Conservation (phyloP, 2,888 invertebrate species). For the Amblyjoppa fuscipennis region DNA sequence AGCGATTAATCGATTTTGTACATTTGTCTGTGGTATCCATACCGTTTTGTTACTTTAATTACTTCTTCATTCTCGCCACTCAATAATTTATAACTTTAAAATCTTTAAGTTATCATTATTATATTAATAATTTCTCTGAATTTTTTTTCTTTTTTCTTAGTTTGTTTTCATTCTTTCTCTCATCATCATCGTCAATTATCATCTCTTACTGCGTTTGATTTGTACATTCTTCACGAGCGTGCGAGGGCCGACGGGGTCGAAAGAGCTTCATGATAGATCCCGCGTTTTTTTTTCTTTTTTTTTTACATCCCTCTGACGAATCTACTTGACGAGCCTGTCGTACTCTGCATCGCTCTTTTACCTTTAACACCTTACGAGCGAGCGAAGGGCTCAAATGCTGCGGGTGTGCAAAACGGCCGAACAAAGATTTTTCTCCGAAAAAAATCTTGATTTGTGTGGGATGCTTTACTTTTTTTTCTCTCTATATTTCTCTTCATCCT, state of each 20-base stretch:
- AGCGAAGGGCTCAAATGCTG: conserved; percentile 55
- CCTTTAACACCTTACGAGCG: conserved; percentile 48
- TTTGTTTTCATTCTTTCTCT: conserved; percentile 45
- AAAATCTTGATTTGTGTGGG: conserved; percentile 58
- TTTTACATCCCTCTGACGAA: conserved; percentile 43
- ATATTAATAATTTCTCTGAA: conserved; percentile 83
- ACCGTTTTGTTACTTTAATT: conserved; percentile 61
- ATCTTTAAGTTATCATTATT: conserved; percentile 82
- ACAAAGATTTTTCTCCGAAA: conserved; percentile 61
- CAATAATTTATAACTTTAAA: conserved; percentile 84
- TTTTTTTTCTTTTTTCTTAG: conserved; percentile 55
- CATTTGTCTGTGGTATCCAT: conserved; percentile 81
- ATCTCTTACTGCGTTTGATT: conserved; percentile 81
- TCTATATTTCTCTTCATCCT: conserved; percentile 53
- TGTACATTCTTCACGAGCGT: conserved; percentile 83
- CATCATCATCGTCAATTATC: conserved; percentile 67
- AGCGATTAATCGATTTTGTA: conserved; percentile 83
- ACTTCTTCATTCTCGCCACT: conserved; percentile 60
- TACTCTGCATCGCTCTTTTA: conserved; percentile 49
- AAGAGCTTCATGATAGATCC: conserved; percentile 16
- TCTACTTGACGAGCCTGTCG: conserved; percentile 62
- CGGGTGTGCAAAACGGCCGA: conserved; percentile 66
- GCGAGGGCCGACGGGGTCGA: conserved; percentile 73
- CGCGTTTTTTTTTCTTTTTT: conserved; percentile 8
- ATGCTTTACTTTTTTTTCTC: conserved; percentile 45